These are phyloP conservation scores for Alca torda DNA, from an alignment of 2,797 vertebrate genomes.

Conservation along the genomic window DNA sequence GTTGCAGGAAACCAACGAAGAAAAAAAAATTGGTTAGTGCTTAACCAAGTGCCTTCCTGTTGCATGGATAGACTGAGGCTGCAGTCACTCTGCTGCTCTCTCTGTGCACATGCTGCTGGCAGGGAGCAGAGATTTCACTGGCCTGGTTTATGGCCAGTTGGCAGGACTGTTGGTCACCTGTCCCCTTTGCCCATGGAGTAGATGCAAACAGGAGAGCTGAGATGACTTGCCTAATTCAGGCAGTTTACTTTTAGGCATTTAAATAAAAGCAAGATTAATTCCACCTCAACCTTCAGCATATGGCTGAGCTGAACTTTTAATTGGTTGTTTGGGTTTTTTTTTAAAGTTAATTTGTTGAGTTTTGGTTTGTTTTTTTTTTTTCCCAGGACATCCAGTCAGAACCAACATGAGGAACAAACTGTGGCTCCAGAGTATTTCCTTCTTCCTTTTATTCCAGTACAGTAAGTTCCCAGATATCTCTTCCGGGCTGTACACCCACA, in stretches of 20 bases:
- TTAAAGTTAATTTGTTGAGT: not conserved
- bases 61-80: not conserved
- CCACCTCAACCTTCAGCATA: not conserved
- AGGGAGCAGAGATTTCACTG: not conserved
- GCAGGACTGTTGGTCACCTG: not conserved
- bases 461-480: constrained; percentile 58
- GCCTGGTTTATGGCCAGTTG: not conserved
- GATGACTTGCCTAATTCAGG: not conserved
- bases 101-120: not conserved
- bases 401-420: constrained; percentile 35
- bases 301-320: not conserved
- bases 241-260: not conserved
- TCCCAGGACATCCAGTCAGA: not conserved
- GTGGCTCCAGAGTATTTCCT: not conserved
- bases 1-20: not conserved
- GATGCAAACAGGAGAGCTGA: not conserved
- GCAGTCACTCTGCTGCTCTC: not conserved
- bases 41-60: not conserved
- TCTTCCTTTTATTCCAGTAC: constrained; percentile 63
- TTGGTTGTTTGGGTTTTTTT: not conserved
- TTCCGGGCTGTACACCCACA: not conserved
- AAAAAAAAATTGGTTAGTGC: not conserved
- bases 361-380: not conserved
- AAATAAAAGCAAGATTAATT: not conserved
- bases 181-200: not conserved